Evolutionary conservation across 2,888 invertebrate genomes (phyloP), one percentile per base, ranked within the genome.

Genomic region (Hypercompe scribonia): DNA sequence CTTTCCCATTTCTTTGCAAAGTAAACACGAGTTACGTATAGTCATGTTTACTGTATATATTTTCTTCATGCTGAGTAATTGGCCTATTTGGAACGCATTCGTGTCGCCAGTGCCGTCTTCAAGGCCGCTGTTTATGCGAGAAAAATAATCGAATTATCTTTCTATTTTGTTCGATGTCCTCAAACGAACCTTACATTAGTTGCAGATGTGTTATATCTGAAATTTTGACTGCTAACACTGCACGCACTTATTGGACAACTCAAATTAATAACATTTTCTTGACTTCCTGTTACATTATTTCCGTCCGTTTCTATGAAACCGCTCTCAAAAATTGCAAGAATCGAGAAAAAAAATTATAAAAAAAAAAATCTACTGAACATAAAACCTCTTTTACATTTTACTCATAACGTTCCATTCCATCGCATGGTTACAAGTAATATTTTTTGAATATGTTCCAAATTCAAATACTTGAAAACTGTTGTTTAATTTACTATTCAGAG

Each of bases 1-100:
- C 61, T 4, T 61, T 31, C n/a, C n/a, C n/a, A 31, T 50, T 50
- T n/a, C 54, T 34, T n/a, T 21, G 18, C 54, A 28, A 58, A 58
- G 54, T 68, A 58, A 36, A 28, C 34, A 21, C 13, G 31, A 61
- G 33, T 34, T 61, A 58, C 80, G 71, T 80, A 74, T 72, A 73
- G 34, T 34, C 61, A 58, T 82, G 70, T 80, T 77, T 72, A 73
- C 72, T 71, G 75, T 61, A 74, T 70, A 76, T 46, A 42, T 65
- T 82, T 78, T 61, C 31, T 33, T 81, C 75, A 75, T 77, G 68
- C 77, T 65, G 70, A 58, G 75, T 73, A 74, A 79, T 82, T 83
- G 83, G 77, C 83, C 83, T 81, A 83, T 72, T 83, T 83, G 84
- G 83, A 78, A 81, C 78, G 61, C 74, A 73, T 71, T 74, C 73